Evolutionary conservation across 2,888 invertebrate species (phyloP).

Genomic region (Diploptera punctata): DNA sequence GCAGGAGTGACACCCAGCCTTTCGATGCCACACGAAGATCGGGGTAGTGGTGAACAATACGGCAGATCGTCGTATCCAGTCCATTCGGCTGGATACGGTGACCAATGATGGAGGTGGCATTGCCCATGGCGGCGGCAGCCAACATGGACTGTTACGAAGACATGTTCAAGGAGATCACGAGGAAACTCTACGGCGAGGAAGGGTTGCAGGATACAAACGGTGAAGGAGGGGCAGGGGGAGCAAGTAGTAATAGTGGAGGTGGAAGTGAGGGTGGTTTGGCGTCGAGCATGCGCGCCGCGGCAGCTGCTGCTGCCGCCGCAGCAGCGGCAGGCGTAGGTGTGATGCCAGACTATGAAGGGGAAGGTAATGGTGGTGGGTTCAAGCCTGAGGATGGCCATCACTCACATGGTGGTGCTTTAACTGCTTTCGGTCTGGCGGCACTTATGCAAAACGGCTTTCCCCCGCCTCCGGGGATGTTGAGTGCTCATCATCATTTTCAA

Average conservation of each 20-base stretch:
- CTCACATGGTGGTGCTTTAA: constrained; percentile 32
- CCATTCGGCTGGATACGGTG: constrained; percentile 21
- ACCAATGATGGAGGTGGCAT: constrained; percentile 57
- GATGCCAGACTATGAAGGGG: constrained; percentile 30
- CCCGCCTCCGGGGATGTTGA: constrained; percentile 64
- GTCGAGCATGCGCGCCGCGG: constrained; percentile 29
- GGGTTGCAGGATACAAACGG: constrained; percentile 28
- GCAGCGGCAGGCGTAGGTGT: constrained; percentile 50
- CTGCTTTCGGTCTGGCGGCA: constrained; percentile 72
- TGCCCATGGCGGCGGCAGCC: constrained; percentile 59
- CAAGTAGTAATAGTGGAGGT: constrained; percentile 8
- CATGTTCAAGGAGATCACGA: constrained; percentile 91
- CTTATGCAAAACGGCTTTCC: constrained; percentile 78
- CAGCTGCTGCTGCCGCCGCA: constrained; percentile 41
- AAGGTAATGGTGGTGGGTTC: constrained; percentile 33
- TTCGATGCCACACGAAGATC: constrained; percentile 8
- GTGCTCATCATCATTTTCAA: constrained; percentile 52
- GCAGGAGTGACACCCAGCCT: constrained; percentile 2
- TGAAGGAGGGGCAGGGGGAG: constrained; percentile 15
- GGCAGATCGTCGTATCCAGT: constrained; percentile 25
- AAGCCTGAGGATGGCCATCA: constrained; percentile 24
- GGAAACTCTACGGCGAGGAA: constrained; percentile 90
- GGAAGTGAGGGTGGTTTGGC: constrained; percentile 24
- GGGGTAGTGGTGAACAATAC: not conserved
- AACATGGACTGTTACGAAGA: constrained; percentile 76